Conservation (phyloP, 2,888 invertebrate genomes). For the Brachyopa scutellaris region DNA sequence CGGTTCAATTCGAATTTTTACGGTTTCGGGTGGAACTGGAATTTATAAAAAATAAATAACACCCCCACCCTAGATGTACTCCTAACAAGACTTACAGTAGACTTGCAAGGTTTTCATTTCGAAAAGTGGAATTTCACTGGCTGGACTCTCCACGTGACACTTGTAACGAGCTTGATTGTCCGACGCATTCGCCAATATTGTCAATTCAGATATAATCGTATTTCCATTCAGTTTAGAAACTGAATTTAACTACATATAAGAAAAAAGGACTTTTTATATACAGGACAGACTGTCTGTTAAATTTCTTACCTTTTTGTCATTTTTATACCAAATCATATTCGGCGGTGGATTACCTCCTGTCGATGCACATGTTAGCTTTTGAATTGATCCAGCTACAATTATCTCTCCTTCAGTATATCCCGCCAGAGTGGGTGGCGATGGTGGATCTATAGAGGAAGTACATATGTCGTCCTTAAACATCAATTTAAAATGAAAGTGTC, state of each 20-base stretch:
- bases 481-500: too few relatives aligned
- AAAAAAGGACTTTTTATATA: background rate
- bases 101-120: conserved; percentile 78
- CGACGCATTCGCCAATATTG: conserved; percentile 78
- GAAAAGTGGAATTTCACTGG: conserved; percentile 79
- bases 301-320: conserved; percentile 76
- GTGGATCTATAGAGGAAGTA: conserved; percentile 78
- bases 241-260: conserved; percentile 74
- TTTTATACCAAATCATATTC: conserved; percentile 78
- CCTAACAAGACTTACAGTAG: conserved; percentile 78
- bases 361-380: conserved; percentile 78
- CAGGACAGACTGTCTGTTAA: background rate
- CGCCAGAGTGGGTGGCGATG: conserved; percentile 77
- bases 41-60: background rate
- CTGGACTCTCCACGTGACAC: conserved; percentile 79
- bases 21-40: conserved; percentile 79
- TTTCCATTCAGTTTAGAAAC: conserved; percentile 76
- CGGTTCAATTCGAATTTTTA: conserved; percentile 78
- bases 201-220: conserved; percentile 78
- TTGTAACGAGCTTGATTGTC: conserved; percentile 80
- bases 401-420: conserved; percentile 79
- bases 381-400: conserved; percentile 78
- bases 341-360: conserved; percentile 79
- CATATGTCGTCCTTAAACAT: too few relatives aligned
- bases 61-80: too few relatives aligned